Evolutionary conservation across 1,140 invertebrate species (phyloP).

Genomic region (Aethina tumida): DNA sequence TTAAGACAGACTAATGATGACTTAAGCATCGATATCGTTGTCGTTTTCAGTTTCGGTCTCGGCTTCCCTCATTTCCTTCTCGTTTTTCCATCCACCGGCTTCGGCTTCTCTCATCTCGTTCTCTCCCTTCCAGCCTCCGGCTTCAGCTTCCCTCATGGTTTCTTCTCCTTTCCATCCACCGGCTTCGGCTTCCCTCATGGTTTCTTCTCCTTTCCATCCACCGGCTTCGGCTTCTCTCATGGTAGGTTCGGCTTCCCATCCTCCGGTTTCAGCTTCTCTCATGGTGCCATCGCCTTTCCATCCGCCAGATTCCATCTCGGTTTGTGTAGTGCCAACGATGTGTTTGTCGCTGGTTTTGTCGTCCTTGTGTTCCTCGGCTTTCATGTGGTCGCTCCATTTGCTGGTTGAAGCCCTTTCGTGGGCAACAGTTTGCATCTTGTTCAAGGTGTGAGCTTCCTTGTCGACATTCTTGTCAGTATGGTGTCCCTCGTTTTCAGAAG

Average conservation of each 20-base stretch:
- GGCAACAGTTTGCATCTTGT: conserved; percentile 21
- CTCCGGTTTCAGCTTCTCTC: conserved; percentile 5
- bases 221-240: conserved; percentile 7
- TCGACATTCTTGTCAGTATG: conserved; percentile 9
- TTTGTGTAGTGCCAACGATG: neutral
- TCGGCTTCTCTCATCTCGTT: conserved; percentile 1
- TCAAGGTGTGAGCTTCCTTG: conserved; percentile 21
- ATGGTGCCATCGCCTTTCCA: neutral
- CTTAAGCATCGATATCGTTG: neutral
- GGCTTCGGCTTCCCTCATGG: conserved; percentile 5
- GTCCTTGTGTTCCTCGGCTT: conserved; percentile 1
- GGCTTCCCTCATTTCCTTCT: neutral
- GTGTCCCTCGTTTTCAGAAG: conserved; percentile 12
- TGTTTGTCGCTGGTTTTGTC: conserved; percentile 4
- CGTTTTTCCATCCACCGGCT: neutral
- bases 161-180: neutral
- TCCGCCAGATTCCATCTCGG: neutral
- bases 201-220: neutral
- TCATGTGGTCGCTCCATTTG: conserved; percentile 8
- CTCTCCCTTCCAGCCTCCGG: conserved; percentile 1
- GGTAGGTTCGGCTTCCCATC: conserved; percentile 3
- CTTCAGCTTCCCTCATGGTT: neutral
- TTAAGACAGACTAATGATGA: neutral
- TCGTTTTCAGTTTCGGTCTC: too few relatives aligned
- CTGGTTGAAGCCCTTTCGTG: conserved; percentile 12